phyloP scores from a whole-genome alignment of 2,888 invertebrate species.

The Lasioglossum lativentre region DNA sequence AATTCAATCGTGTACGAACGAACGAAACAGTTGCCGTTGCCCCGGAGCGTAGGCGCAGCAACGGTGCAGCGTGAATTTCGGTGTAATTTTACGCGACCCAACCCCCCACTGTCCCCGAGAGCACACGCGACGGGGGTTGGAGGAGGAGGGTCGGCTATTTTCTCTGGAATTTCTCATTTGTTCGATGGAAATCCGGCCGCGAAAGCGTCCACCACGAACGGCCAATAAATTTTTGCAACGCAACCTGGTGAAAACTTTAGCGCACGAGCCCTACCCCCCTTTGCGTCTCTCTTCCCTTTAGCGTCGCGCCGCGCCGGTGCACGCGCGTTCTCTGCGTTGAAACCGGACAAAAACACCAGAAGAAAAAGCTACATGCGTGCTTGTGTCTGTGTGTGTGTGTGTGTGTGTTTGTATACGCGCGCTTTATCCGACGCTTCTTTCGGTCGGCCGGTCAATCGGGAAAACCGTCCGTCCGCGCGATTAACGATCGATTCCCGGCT shows the following conservation, averaged over 20 bases:
- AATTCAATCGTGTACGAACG: conserved; percentile 49
- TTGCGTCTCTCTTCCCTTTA: background rate
- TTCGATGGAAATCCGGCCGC: conserved; percentile 39
- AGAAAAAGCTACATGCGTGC: background rate
- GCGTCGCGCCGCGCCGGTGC: background rate
- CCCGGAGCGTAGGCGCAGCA: conserved; percentile 10
- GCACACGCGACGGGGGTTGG: background rate
- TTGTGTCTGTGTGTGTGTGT: background rate
- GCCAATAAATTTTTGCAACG: conserved; percentile 38
- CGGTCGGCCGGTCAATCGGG: background rate
- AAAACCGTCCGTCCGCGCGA: background rate
- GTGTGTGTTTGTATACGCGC: no score
- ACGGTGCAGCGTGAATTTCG: conserved; percentile 56
- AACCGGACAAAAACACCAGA: background rate
- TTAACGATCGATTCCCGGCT: background rate
- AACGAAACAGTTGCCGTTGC: background rate
- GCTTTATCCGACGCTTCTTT: conserved; percentile 4
- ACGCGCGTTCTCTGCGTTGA: background rate
- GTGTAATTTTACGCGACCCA: conserved; percentile 58
- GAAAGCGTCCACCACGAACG: background rate
- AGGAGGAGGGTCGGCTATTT: conserved; percentile 17
- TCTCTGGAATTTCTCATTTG: conserved; percentile 65
- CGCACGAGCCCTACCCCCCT: background rate
- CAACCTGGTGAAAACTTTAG: conserved; percentile 8
- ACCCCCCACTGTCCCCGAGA: background rate